Percentiles rank a stretch among this genome's conserved stretches.
Evolutionary conservation across 2,888 invertebrate genomes (phyloP).

Genomic region (Pasiphila rectangulata): DNA sequence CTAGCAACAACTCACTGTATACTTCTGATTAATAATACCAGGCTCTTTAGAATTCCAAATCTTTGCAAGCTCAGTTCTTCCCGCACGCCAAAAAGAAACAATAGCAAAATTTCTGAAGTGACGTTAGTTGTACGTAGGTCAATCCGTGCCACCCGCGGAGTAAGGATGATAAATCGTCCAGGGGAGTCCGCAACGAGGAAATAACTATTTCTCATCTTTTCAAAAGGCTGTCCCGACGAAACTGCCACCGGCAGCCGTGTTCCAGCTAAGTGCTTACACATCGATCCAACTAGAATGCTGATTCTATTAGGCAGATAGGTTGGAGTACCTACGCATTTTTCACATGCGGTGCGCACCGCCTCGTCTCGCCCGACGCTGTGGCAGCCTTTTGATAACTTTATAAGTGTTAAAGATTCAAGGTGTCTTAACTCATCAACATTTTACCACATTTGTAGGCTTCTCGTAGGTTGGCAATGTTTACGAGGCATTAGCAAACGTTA

Average conservation of each 20-base stretch:
- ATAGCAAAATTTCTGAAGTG: constrained; percentile 45
- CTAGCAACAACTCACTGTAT: too few relatives aligned
- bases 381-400: constrained; percentile 10
- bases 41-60: too few relatives aligned
- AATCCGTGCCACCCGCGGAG: constrained; percentile 63
- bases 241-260: constrained; percentile 65
- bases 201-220: constrained; percentile 76
- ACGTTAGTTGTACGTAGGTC: constrained; percentile 58
- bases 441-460: too few relatives aligned
- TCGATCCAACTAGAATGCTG: constrained; percentile 49
- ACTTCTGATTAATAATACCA: too few relatives aligned
- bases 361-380: constrained; percentile 5
- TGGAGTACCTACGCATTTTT: constrained; percentile 27
- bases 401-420: neutral
- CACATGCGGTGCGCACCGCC: constrained; percentile 19
- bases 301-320: constrained; percentile 42
- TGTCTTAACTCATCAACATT: constrained; percentile 1
- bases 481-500: too few relatives aligned
- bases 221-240: constrained; percentile 60
- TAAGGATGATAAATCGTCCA: constrained; percentile 68
- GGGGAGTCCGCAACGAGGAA: constrained; percentile 62
- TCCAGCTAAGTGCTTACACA: constrained; percentile 57
- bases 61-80: too few relatives aligned
- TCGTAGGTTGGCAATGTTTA: too few relatives aligned
- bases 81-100: constrained; percentile 36